Percentiles rank a stretch among this genome's conserved stretches.
Evolutionary conservation across 2,797 vertebrate genomes (phyloP).

Genomic region (Gallinago solitaria): DNA sequence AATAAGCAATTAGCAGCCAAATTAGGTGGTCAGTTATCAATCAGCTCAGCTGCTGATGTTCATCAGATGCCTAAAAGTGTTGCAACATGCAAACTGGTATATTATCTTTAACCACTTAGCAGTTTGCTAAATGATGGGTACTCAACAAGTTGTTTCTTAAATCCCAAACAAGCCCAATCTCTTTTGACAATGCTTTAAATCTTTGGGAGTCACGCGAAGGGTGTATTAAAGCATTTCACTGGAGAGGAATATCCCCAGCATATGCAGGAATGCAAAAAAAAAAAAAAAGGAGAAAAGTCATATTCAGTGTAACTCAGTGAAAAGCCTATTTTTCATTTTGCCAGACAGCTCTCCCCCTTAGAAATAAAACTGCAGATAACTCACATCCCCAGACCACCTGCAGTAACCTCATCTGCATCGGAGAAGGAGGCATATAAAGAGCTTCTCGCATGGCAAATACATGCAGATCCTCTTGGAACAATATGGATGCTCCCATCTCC

Average conservation of each 20-base stretch:
- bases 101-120: background rate
- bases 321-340: background rate
- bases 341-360: background rate
- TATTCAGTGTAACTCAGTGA: background rate
- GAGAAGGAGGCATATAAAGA: background rate
- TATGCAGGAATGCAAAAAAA: background rate
- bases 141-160: background rate
- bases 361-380: background rate
- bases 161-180: background rate
- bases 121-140: background rate
- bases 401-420: background rate
- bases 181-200: background rate
- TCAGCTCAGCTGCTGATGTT: background rate
- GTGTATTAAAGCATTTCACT: background rate
- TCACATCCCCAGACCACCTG: background rate
- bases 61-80: background rate
- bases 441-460: background rate
- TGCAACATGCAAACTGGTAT: background rate
- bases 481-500: background rate
- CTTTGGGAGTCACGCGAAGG: background rate
- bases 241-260: background rate
- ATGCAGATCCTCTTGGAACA: background rate
- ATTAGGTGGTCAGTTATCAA: background rate
- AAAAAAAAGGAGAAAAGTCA: background rate
- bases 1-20: constrained; percentile 1